Conservation (phyloP, 1,140 invertebrate species). For the Phocides pigmalion region DNA sequence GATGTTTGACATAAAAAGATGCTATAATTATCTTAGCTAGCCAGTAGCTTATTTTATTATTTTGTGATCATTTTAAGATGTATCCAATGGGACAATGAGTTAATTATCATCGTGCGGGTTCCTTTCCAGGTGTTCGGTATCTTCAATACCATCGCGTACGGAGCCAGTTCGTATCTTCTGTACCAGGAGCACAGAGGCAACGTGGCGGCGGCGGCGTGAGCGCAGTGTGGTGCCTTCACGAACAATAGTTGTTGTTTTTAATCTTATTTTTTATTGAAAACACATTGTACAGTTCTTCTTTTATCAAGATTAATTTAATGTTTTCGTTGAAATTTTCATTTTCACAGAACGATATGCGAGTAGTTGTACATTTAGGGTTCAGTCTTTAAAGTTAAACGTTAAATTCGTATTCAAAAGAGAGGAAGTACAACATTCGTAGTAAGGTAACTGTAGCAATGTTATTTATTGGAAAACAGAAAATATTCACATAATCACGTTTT, state of each 20-base stretch:
- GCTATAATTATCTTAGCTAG: too few relatives aligned
- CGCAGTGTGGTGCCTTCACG: background rate
- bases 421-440: too few relatives aligned
- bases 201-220: constrained; percentile 70
- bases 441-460: background rate
- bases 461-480: constrained; percentile 3
- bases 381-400: background rate
- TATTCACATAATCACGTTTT: background rate
- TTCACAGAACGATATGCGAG: background rate
- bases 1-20: too few relatives aligned
- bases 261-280: constrained; percentile 28
- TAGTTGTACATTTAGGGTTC: background rate
- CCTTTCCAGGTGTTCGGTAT: constrained; percentile 90
- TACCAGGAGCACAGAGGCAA: constrained; percentile 89
- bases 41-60: too few relatives aligned
- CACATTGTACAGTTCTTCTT: constrained; percentile 31
- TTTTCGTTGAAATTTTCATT: background rate
- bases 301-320: constrained; percentile 32
- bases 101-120: background rate
- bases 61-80: too few relatives aligned
- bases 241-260: constrained; percentile 35
- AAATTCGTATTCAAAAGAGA: too few relatives aligned
- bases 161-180: constrained; percentile 89
- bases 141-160: constrained; percentile 92
- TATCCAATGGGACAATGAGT: too few relatives aligned